Conservation (phyloP, 2,888 invertebrate species). For the Troides helena region DNA sequence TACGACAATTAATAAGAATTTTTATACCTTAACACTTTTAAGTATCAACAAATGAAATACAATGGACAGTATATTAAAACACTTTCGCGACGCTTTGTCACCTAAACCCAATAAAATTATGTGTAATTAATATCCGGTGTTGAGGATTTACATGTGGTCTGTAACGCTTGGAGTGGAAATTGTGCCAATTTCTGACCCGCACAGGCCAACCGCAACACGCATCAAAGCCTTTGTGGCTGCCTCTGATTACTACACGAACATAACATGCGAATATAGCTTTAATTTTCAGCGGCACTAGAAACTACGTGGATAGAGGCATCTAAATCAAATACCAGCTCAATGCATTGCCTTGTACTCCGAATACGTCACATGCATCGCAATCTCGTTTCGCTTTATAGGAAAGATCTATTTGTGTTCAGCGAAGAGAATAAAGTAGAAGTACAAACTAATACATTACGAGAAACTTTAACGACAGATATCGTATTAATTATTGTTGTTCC, state of each 20-base stretch:
- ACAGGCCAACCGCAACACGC: slow-evolving; percentile 69
- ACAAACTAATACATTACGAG: background rate
- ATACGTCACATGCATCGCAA: slow-evolving; percentile 26
- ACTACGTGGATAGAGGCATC: slow-evolving; percentile 34
- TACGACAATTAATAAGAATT: background rate
- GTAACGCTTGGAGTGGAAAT: slow-evolving; percentile 60
- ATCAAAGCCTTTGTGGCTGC: slow-evolving; percentile 71
- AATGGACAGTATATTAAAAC: background rate
- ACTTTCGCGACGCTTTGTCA: background rate
- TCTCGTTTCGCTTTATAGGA: slow-evolving; percentile 24
- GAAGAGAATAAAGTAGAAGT: slow-evolving; percentile 12
- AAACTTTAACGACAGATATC: too few species aligned
- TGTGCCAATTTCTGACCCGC: slow-evolving; percentile 72
- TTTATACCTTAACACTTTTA: background rate
- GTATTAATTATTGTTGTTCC: too few species aligned
- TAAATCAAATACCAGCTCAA: slow-evolving; percentile 32
- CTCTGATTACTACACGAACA: slow-evolving; percentile 53
- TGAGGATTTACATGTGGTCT: slow-evolving; percentile 40
- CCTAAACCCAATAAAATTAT: background rate
- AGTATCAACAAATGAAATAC: background rate
- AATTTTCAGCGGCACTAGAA: slow-evolving; percentile 39
- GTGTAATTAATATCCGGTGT: slow-evolving; percentile 26
- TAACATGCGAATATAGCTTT: slow-evolving; percentile 47
- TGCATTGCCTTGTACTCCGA: slow-evolving; percentile 19
- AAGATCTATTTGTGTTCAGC: background rate